Evolutionary conservation across 1,140 invertebrate genomes (phyloP).

Genomic region (Heliothis virescens): DNA sequence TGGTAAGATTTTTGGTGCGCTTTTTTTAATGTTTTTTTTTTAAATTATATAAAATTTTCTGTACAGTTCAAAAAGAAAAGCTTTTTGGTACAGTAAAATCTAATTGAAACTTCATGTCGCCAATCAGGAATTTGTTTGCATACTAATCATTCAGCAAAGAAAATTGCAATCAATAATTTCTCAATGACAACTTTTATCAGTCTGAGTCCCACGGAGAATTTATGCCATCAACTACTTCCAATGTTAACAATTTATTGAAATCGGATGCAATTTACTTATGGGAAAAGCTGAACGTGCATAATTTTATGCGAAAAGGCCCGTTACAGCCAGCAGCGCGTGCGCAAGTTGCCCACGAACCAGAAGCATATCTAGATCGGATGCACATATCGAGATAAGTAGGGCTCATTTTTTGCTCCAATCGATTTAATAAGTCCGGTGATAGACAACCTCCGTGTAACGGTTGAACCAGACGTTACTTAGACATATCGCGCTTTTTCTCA

Average conservation of each 20-base stretch:
- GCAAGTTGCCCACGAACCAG: background rate
- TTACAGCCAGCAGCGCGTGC: constrained; percentile 21
- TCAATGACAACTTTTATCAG: background rate
- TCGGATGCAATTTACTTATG: no score
- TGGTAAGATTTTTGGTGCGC: constrained; percentile 63
- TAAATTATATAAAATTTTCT: background rate
- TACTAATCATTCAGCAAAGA: background rate
- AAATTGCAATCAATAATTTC: background rate
- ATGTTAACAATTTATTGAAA: no score
- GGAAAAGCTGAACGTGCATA: constrained; percentile 11
- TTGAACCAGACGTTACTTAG: constrained; percentile 18
- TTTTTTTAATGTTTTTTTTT: constrained; percentile 32
- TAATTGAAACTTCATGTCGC: no score
- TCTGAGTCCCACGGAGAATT: no score
- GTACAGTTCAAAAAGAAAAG: no score
- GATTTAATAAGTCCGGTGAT: constrained; percentile 31
- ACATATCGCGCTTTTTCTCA: constrained; percentile 21
- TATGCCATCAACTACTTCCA: no score
- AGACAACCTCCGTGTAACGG: constrained; percentile 1
- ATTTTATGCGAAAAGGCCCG: constrained; percentile 39
- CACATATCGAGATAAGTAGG: constrained; percentile 35
- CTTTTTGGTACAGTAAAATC: no score
- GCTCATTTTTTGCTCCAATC: constrained; percentile 22
- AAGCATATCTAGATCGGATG: constrained; percentile 41
- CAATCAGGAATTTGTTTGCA: no score